Evolutionary conservation across 2,113 vertebrate genomes (phyloP).

Genomic region (Protobothrops mucrosquamatus): DNA sequence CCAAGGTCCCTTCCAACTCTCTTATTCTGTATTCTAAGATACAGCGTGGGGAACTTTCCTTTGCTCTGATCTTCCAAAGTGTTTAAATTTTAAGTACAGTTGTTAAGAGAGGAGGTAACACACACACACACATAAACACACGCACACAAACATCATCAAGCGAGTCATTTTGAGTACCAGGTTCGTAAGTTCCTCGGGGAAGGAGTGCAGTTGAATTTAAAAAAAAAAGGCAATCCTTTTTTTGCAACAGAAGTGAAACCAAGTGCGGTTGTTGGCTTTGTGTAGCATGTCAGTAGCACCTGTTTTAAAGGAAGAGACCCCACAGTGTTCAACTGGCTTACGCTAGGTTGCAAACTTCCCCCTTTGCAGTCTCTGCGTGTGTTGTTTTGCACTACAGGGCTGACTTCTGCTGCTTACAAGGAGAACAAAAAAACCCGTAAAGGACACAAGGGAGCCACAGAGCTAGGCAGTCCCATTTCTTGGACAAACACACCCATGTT

Average conservation of each 20-base stretch:
- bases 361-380: not conserved
- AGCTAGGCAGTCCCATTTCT: not conserved
- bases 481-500: not conserved
- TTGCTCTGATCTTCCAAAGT: not conserved
- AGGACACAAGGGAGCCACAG: not conserved
- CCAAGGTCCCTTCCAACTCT: not conserved
- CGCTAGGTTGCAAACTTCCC: not conserved
- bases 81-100: not conserved
- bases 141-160: not conserved
- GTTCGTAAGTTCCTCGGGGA: not conserved
- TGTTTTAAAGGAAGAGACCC: not conserved
- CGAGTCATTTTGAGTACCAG: not conserved
- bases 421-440: not conserved
- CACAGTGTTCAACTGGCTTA: no score
- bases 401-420: not conserved
- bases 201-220: not conserved
- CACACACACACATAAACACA: no score
- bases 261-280: not conserved
- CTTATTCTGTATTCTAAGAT: not conserved
- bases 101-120: no score
- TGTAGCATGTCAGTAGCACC: not conserved
- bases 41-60: not conserved
- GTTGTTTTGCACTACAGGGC: not conserved
- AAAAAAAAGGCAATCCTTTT: not conserved
- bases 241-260: conserved; percentile 10